Evolutionary conservation across 2,113 vertebrate genomes (phyloP).

Genomic region (Melozone crissalis): DNA sequence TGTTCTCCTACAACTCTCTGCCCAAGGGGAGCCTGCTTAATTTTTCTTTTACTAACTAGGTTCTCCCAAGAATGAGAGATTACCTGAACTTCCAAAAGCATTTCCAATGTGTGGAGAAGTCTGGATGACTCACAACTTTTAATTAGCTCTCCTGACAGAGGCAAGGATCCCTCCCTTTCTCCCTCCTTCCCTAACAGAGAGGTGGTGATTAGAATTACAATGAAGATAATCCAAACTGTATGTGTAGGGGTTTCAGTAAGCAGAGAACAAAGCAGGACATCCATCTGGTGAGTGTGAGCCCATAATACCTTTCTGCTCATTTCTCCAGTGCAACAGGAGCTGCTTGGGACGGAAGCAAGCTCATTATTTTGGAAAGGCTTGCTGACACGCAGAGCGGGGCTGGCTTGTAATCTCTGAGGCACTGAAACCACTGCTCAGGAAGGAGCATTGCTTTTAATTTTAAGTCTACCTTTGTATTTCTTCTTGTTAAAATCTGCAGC

Average conservation of each 20-base stretch:
- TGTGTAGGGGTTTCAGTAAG: slow-evolving; percentile 62
- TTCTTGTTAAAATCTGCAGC: slow-evolving; percentile 46
- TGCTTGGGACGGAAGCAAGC: slow-evolving; percentile 50
- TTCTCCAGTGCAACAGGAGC: slow-evolving; percentile 65
- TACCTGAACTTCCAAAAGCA: slow-evolving; percentile 60
- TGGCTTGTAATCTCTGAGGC: slow-evolving; percentile 44
- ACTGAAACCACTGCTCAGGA: slow-evolving; percentile 46
- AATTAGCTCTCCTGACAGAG: slow-evolving; percentile 59
- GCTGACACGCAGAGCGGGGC: slow-evolving; percentile 46
- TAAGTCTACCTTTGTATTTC: slow-evolving; percentile 56
- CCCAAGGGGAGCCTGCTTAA: background rate
- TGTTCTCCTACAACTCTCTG: background rate
- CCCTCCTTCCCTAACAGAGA: slow-evolving; percentile 36
- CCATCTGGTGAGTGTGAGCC: slow-evolving; percentile 64
- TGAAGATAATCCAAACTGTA: slow-evolving; percentile 70
- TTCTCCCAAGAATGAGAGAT: slow-evolving; percentile 43
- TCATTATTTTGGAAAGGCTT: slow-evolving; percentile 58
- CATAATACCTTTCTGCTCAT: slow-evolving; percentile 67
- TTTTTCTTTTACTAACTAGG: slow-evolving; percentile 23
- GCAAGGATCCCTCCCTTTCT: slow-evolving; percentile 40
- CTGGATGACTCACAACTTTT: slow-evolving; percentile 62
- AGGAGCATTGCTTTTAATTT: slow-evolving; percentile 55
- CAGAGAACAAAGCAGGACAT: slow-evolving; percentile 64
- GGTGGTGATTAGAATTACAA: slow-evolving; percentile 67
- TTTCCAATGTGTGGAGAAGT: background rate